Base-by-base conservation (phyloP, 2,113 vertebrate genomes). In the Malurus alboscapulatus region DNA sequence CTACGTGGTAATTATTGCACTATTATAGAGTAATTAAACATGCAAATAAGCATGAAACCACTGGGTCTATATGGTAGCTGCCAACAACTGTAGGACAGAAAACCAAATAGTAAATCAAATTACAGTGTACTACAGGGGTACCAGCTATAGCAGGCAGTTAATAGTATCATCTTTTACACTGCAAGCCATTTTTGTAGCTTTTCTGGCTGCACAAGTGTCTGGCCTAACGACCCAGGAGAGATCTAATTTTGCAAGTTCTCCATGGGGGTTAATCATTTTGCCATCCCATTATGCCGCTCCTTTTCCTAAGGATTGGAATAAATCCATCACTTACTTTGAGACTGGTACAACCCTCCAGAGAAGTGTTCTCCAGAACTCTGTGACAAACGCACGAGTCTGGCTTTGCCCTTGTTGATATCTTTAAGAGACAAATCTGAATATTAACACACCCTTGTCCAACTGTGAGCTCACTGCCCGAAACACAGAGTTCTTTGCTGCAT, bases 1-100 rank as follows among this genome's bases (percentile, higher is more conserved):
- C 90, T 69, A 63, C 84, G 20, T 17, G 66, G 93, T 89, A 96
- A 97, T 97, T 97, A 97, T 84, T 57, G 92, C 1, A 38, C 95
- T 97, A 90, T 97, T 97, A 93, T 8, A 51, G 87, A 91, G 90
- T 86, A 94, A 97, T 97, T 96, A 97, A 90, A 90, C 82, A 96
- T 89, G 93, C 94, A 96, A 95, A 96, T 93, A 78, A 93, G 87
- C 44, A 68, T 68, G 87, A 92, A 94, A 87, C 57, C 16, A 61
- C 75, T 87, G 94, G 76, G 78, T 78, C 92, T 84, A 72, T 61
- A 34, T 50, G 34, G 87, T 69, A 94, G 93, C 84, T 94, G 92
- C 89, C 96, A 94, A 59, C 75, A 94, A 84, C 76, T 13, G 7
- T 22, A 58, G 34, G 59, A 65, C 50, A 92, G 67, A 69, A 87